Conservation (phyloP, 2,888 invertebrate species). For the Melanchra persicariae region DNA sequence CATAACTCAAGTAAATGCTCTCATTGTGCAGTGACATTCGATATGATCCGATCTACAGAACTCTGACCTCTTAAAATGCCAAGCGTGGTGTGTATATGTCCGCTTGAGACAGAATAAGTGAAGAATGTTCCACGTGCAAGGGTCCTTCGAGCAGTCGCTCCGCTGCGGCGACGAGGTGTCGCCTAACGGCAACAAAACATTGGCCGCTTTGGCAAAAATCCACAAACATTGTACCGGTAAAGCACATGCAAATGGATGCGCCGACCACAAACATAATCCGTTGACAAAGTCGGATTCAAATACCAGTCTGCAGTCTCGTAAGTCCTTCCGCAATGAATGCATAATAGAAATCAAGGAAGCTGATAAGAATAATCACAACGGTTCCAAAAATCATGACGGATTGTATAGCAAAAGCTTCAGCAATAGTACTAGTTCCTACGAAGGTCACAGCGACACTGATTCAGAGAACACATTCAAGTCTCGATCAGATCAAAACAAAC, state of each 20-base stretch:
- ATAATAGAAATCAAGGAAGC: conserved; percentile 87
- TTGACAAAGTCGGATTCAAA: conserved; percentile 88
- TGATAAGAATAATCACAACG: conserved; percentile 76
- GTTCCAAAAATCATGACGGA: conserved; percentile 78
- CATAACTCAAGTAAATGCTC: conserved; percentile 79
- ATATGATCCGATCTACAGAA: conserved; percentile 79
- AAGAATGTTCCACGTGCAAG: conserved; percentile 90
- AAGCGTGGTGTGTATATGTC: conserved; percentile 73
- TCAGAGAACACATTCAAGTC: conserved; percentile 90
- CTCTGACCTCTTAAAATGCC: conserved; percentile 84
- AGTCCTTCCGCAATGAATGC: conserved; percentile 84
- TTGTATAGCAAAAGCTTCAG: conserved; percentile 88
- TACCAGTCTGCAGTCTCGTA: conserved; percentile 85
- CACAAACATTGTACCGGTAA: conserved; percentile 94
- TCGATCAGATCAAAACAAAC: conserved; percentile 78
- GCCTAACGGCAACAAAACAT: conserved; percentile 87
- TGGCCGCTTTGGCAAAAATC: conserved; percentile 90
- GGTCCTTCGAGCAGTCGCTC: conserved; percentile 91
- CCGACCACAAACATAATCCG: conserved; percentile 87
- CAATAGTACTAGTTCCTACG: conserved; percentile 92
- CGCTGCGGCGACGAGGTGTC: conserved; percentile 88
- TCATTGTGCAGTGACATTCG: conserved; percentile 83
- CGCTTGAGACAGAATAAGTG: conserved; percentile 78
- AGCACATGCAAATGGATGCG: conserved; percentile 94
- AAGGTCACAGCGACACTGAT: conserved; percentile 92